Percentiles rank a stretch among this genome's conserved stretches.
Evolutionary conservation across 2,113 vertebrate genomes (phyloP).

Genomic region (Python bivittatus): DNA sequence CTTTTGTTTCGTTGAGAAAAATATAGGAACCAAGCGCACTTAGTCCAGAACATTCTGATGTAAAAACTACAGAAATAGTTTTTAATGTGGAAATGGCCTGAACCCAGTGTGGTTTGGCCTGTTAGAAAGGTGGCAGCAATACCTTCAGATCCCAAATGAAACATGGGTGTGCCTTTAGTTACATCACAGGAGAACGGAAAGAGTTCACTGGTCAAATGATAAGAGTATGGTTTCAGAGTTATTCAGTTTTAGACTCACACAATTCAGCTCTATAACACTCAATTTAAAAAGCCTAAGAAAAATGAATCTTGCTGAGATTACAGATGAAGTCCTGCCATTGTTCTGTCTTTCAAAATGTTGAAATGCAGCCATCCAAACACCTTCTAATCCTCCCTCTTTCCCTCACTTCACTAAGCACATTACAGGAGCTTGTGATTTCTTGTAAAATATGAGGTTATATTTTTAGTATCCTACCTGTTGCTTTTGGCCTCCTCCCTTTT

Average conservation of each 20-base stretch:
- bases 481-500: background rate
- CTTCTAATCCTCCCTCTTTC: background rate
- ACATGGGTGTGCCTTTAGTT: background rate
- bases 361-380: background rate
- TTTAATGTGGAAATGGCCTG: background rate
- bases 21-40: background rate
- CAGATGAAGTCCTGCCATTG: constrained; percentile 28
- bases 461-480: constrained; percentile 45
- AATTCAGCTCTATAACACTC: background rate
- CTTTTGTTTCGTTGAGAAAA: background rate
- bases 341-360: constrained; percentile 22
- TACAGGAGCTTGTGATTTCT: background rate
- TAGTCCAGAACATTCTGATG: background rate
- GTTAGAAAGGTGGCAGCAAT: background rate
- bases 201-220: constrained; percentile 8
- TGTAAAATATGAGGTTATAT: constrained; percentile 27
- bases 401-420: constrained; percentile 23
- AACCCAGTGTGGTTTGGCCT: background rate
- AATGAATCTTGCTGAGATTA: constrained; percentile 37
- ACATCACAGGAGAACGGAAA: background rate
- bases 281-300: background rate
- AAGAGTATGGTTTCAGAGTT: constrained; percentile 1
- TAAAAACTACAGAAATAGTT: background rate
- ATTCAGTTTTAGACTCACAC: constrained; percentile 8
- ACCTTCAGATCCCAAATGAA: background rate